Evolutionary conservation across 2,113 vertebrate species (phyloP).

Genomic region (Callochromis pleurospilus): DNA sequence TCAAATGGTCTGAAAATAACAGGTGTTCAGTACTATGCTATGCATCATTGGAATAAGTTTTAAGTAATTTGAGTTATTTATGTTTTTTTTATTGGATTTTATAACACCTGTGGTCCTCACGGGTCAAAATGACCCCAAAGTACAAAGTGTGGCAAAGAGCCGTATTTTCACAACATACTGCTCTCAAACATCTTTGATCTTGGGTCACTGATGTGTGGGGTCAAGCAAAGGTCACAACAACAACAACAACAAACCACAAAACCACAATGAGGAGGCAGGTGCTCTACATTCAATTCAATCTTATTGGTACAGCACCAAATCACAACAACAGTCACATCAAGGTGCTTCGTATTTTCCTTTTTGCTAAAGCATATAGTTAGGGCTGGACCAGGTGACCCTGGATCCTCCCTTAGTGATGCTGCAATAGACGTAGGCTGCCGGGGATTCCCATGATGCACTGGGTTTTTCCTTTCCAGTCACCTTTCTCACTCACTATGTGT

Average conservation of each 20-base stretch:
- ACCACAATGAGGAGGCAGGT: not conserved
- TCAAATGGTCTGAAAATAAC: not conserved
- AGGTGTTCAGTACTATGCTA: accelerated
- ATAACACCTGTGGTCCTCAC: accelerated
- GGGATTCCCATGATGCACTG: no score
- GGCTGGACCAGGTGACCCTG: no score
- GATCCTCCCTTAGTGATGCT: no score
- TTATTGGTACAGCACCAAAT: accelerated
- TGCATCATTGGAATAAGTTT: not conserved
- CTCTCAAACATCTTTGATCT: not conserved
- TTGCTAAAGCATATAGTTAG: no score
- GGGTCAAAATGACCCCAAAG: accelerated
- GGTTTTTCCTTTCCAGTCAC: no score
- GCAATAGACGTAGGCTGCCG: no score
- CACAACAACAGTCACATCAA: accelerated
- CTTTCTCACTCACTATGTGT: no score
- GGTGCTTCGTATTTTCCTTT: accelerated
- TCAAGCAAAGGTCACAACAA: not conserved
- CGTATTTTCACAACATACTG: accelerated
- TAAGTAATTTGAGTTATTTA: accelerated
- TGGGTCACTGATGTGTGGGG: not conserved
- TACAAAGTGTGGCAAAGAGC: accelerated
- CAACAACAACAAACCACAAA: accelerated
- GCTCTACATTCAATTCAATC: accelerated
- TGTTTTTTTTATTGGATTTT: not conserved